Conservation (phyloP, 2,888 invertebrate species). For the Yponomeuta sedellus region DNA sequence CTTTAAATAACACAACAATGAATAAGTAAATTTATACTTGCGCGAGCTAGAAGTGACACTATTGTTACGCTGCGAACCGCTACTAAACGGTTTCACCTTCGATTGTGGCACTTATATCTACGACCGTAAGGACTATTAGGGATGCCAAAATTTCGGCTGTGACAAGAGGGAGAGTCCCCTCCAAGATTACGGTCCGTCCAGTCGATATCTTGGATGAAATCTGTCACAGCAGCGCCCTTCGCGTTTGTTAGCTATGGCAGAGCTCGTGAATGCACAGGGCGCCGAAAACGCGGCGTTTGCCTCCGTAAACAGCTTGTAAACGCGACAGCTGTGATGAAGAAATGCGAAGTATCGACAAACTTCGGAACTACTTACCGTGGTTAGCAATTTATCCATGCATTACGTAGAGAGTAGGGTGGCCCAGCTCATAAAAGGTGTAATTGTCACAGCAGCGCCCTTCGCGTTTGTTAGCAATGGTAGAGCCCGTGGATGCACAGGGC, state of each 20-base stretch:
- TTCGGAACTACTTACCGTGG: too few species aligned
- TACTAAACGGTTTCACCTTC: background rate
- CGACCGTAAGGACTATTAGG: background rate
- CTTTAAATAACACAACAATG: background rate
- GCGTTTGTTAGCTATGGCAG: background rate
- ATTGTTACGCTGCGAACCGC: background rate
- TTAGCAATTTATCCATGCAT: too few species aligned
- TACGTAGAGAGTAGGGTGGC: too few species aligned
- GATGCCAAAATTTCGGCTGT: background rate
- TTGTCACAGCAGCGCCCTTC: too few species aligned
- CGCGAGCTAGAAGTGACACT: background rate
- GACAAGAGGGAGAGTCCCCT: slow-evolving; percentile 34
- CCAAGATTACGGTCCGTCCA: slow-evolving; percentile 36
- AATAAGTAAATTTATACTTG: background rate
- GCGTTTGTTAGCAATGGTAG: too few species aligned
- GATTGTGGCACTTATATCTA: background rate
- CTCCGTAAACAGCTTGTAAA: background rate
- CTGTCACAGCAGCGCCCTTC: slow-evolving; percentile 3
- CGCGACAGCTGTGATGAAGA: slow-evolving; percentile 24
- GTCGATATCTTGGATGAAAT: slow-evolving; percentile 32
- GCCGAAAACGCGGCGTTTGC: slow-evolving; percentile 11
- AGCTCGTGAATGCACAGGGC: slow-evolving; percentile 22
- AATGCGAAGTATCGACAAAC: too few species aligned
- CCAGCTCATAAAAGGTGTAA: too few species aligned
- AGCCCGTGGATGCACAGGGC: slow-evolving; percentile 22